These are phyloP conservation scores for Timema cristinae DNA, from an alignment of 2,888 invertebrate species.

Conservation along the genomic window DNA sequence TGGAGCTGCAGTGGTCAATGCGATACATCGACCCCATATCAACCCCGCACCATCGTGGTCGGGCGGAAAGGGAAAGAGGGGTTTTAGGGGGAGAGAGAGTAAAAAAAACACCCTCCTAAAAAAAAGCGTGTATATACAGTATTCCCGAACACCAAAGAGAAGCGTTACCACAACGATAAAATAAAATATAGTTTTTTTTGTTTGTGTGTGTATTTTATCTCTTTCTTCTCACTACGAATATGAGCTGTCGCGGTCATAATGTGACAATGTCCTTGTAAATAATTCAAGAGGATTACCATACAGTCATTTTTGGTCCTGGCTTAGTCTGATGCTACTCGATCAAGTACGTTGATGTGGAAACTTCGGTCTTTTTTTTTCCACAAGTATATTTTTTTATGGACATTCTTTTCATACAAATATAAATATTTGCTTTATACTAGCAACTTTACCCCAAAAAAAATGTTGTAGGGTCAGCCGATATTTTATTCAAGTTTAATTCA, in stretches of 20 bases:
- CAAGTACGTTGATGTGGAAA: too few species aligned
- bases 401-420: too few species aligned
- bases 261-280: neutral
- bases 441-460: too few species aligned
- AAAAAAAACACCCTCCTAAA: constrained; percentile 1
- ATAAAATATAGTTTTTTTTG: constrained; percentile 12
- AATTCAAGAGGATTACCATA: too few species aligned
- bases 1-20: neutral
- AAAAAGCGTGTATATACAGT: neutral
- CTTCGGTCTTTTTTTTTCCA: too few species aligned
- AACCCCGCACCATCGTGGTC: constrained; percentile 6
- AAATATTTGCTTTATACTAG: too few species aligned
- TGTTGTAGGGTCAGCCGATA: too few species aligned
- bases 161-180: constrained; percentile 10
- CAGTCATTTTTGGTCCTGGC: too few species aligned
- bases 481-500: too few species aligned
- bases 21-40: constrained; percentile 15
- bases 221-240: neutral
- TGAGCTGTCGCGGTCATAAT: constrained; percentile 9
- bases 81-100: neutral
- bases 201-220: neutral
- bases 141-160: neutral
- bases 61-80: too few species aligned
- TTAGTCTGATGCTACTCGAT: too few species aligned
- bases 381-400: too few species aligned